Base-by-base conservation (phyloP, 2,888 invertebrate species). In the Epinotia demarniana region DNA sequence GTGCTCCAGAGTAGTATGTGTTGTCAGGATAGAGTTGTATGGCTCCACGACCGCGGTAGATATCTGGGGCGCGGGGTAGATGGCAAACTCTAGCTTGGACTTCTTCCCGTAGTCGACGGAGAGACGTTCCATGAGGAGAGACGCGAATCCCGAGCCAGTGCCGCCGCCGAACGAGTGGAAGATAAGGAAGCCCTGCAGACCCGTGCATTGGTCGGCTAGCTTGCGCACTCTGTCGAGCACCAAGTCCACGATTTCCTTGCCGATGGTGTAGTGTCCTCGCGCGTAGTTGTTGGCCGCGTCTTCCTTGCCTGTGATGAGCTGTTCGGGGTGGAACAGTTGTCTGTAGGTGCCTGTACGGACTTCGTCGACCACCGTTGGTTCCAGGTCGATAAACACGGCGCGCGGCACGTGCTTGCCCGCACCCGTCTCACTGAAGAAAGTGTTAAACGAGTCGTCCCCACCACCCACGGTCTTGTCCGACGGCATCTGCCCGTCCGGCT, bases 221-320 rank as follows among this genome's bases (percentile, higher is more conserved):
- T 97, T 98, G 78, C 98, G 96, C 80, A 98, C 96, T 74, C 98
- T 95, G 92, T 98, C 98, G 81, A 98, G 93, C 6, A 98, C 98
- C 78, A 98, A 94, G 86, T 98, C 98, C 16, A 98, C 98, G 81
- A 98, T 98, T 92, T 98, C 98, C 88, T 98, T 98, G 82, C 98
- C 99, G 86, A 99, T 98, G 70, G 99, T 99, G 94, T 99, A 99
- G 91, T 99, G 99, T 71, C 99, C 99, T 84, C 99, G 96, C 49
- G 99, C 99, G 85, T 99, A 99, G 92, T 99, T 99, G 91, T 99
- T 99, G 77, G 99, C 99, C 12, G 99, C 99, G 87, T 99, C 99
- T 91, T 99, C 99, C 90, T 99, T 99, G 75, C 98, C 98, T 12
- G 98, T 98, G 86, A 99, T 98, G 80, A 99, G 95, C 90, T 99